Evolutionary conservation across 1,140 invertebrate species (phyloP).

Genomic region (Brachionus calyciflorus): DNA sequence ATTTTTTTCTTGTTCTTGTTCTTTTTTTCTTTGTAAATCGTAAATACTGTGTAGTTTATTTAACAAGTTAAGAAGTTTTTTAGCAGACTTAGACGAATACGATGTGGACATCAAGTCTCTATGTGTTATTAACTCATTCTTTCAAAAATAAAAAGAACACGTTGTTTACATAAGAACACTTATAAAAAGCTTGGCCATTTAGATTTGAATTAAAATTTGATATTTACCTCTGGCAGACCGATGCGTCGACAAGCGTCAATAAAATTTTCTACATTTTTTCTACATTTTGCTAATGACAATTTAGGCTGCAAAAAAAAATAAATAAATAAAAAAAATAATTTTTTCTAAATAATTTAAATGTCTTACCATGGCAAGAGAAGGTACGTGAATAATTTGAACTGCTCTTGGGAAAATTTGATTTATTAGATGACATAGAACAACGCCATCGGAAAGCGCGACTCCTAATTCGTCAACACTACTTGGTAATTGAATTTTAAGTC

Average conservation of each 20-base stretch:
- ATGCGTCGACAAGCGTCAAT: conserved; percentile 85
- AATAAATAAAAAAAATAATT: conserved; percentile 22
- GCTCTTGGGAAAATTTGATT: conserved; percentile 83
- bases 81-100: conserved; percentile 33
- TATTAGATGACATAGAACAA: conserved; percentile 86
- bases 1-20: not conserved
- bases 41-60: not conserved
- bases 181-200: not conserved
- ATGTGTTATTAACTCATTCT: conserved; percentile 13
- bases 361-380: conserved; percentile 77
- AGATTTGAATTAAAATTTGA: not conserved
- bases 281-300: conserved; percentile 83
- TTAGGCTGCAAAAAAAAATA: conserved; percentile 70
- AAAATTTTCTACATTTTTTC: conserved; percentile 91
- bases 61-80: conserved; percentile 26
- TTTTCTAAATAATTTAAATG: conserved; percentile 18
- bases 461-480: conserved; percentile 69
- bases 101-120: conserved; percentile 34
- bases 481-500: conserved; percentile 6
- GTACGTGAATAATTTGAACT: conserved; percentile 87
- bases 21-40: not conserved
- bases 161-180: not conserved
- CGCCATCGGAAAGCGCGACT: conserved; percentile 80
- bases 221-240: conserved; percentile 82
- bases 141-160: not conserved